Evolutionary conservation across 1,140 invertebrate genomes (phyloP), one percentile per base, ranked within the genome.

Genomic region (Bradynema listronoti): DNA sequence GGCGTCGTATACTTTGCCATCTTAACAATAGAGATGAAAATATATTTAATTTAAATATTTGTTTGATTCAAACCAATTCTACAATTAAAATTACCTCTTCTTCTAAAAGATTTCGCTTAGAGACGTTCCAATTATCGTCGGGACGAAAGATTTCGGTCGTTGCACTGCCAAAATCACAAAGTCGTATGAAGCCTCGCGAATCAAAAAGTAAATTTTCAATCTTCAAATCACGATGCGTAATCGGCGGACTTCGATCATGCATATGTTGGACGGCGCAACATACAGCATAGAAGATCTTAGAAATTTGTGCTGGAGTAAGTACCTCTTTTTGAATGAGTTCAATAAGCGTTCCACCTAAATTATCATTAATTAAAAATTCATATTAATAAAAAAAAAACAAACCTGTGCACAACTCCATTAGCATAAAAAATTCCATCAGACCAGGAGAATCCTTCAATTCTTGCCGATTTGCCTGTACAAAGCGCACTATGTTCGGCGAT

Each of bases 161-260:
- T 1, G 91, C 87, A 72, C 91, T 96, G 1, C 95, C 95, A 85
- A 99, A 98, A 82, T 99, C 95, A 82, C 95, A 98, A 46, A 99
- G 80, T 80, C 98, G 98, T 34, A 98, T 85, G 65, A 84, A 83
- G 62, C 90, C 89, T 73, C 88, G 84, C 58, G 80, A 79, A 63
- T 86, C 86, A 29, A 95, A 83, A 7, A 92, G 79, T 42, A 87
- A 77, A 78, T 88, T 90, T 79, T 85, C 85, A 55, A 86, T 80
- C 82, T 91, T 91, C 63, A 95, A 85, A 83, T 97, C 93, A 71
- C 91, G 82, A 81, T 97, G 92, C 42, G 88, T 85, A 56, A 96
- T 87, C 2, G 91, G 87, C 9, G 90, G 88, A 45, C 84, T 82
- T 80, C 91, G 89, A 47, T 81, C 84, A 78, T 97, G 93, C 87